Conservation (phyloP, 2,888 invertebrate species). For the Himalopsyche kuldschensis region DNA sequence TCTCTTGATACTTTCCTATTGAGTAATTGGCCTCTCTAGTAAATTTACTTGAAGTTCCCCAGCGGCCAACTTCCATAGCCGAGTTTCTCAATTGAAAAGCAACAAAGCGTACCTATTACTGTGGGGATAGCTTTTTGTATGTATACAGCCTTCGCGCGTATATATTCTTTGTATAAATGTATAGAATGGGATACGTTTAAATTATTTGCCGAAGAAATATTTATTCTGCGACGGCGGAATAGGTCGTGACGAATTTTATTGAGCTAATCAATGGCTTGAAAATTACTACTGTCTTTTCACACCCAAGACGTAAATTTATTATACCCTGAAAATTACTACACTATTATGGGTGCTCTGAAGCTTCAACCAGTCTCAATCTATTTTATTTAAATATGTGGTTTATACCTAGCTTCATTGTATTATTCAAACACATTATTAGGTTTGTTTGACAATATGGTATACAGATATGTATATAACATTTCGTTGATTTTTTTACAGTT, state of each 20-base stretch:
- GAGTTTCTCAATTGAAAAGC: background rate
- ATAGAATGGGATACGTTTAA: background rate
- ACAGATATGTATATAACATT: no score
- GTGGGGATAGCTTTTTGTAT: background rate
- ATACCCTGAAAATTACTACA: background rate
- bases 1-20: background rate
- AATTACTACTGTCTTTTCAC: background rate
- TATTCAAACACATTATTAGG: no score
- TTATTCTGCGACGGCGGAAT: background rate
- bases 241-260: background rate
- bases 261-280: background rate
- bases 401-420: no score
- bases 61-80: background rate
- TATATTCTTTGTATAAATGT: background rate
- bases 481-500: no score
- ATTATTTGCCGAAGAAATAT: background rate
- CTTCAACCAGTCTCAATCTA: no score
- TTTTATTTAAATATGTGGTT: no score
- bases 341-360: no score
- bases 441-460: no score
- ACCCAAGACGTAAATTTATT: background rate
- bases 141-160: no score
- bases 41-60: background rate
- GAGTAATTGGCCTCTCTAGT: background rate
- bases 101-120: background rate